Evolutionary conservation across 2,888 invertebrate genomes (phyloP), one percentile per base, ranked within the genome.

Genomic region (Amblyjoppa fuscipennis): DNA sequence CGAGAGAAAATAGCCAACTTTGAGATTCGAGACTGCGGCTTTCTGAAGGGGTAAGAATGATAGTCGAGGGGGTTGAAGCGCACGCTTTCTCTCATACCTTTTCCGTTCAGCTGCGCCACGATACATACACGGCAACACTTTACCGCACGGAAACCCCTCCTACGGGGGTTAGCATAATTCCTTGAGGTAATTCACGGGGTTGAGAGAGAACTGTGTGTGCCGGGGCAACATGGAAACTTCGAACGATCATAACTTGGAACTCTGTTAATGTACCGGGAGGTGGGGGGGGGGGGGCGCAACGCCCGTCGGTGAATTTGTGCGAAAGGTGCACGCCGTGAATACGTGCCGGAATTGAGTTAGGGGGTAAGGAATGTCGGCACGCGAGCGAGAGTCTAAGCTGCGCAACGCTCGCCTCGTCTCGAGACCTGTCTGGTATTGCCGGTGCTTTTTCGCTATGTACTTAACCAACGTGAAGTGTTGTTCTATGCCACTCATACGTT

Each of bases 221-320:
- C 74, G 4, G 25, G 20, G 70, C 59, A 83, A 66, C 82, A 82
- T 85, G 85, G 87, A 86, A 90, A 90, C 90, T 90, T 87, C 77
- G 81, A 86, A 88, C 87, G 90, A 90, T 89, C 90, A 89, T 90
- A 90, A 90, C 90, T 90, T 83, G 82, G 80, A 90, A 90, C 87
- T 88, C 89, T 77, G 82, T 90, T 90, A 88, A 89, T 89, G 80
- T 83, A 84, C 87, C 81, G 81, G 78, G 69, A 78, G 85, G 78
- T 56, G 75, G 51, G 28, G 6, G 3, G 59, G 31, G 0, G 61
- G 13, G 53, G 31, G 70, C 59, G 74, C 59, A 64, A 69, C 69
- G 74, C 56, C 49, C 74, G 61, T 70, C 84, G 85, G 76, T 80
- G 78, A 88, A 84, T 81, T 71, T 79, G 81, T 73, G 86, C 80